Conservation (phyloP, 2,113 vertebrate genomes). For the Leucopsar rothschildi region DNA sequence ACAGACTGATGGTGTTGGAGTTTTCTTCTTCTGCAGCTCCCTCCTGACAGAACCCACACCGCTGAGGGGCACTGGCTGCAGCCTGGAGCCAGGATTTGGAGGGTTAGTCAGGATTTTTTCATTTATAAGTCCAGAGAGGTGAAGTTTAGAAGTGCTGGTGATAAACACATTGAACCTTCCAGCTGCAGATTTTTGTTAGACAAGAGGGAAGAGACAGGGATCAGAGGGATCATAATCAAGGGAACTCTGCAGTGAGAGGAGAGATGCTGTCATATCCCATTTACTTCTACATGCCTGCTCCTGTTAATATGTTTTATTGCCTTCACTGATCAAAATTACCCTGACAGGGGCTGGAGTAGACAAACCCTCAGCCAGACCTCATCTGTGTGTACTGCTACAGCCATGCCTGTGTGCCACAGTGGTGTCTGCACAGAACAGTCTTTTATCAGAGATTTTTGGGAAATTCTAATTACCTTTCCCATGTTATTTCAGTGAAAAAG, state of each 20-base stretch:
- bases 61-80: not conserved
- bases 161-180: not conserved
- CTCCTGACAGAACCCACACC: rapidly evolving
- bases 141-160: not conserved
- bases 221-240: not conserved
- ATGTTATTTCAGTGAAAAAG: not conserved
- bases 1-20: not conserved
- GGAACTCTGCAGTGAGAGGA: not conserved
- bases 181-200: not conserved
- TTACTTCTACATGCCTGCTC: not conserved
- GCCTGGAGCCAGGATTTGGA: not conserved
- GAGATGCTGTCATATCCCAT: not conserved
- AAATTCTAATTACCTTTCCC: not conserved
- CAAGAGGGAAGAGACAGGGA: not conserved
- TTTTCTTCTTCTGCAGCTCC: not conserved
- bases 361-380: not conserved
- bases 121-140: not conserved
- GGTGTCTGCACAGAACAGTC: rapidly evolving
- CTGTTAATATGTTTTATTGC: not conserved
- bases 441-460: not conserved
- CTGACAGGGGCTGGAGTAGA: not conserved
- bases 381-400: not conserved
- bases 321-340: not conserved
- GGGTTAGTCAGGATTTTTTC: not conserved
- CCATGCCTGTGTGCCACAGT: not conserved